Evolutionary conservation across 2,113 vertebrate species (phyloP).

Genomic region (Epinephelus lanceolatus): DNA sequence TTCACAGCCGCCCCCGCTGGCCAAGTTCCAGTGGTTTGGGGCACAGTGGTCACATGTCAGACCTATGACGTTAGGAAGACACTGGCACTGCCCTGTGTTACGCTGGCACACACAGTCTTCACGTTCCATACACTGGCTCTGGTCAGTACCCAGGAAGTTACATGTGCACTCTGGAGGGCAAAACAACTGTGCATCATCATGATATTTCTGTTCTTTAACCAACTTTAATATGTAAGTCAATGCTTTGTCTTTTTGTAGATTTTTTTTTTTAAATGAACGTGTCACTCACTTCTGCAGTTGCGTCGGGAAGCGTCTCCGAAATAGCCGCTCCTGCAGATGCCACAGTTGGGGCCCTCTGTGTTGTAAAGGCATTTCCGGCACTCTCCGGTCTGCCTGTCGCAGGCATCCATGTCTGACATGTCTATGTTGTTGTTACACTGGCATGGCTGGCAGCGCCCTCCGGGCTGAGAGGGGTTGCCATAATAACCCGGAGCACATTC

Average conservation of each 20-base stretch:
- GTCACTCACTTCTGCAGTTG: slow-evolving; percentile 93
- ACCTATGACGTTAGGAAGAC: slow-evolving; percentile 90
- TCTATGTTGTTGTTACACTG: slow-evolving; percentile 96
- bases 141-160: slow-evolving; percentile 90
- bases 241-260: not conserved
- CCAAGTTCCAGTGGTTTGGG: slow-evolving; percentile 95
- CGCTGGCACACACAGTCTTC: slow-evolving; percentile 91
- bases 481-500: slow-evolving; percentile 95
- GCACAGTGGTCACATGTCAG: slow-evolving; percentile 93
- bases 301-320: slow-evolving; percentile 90
- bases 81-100: slow-evolving; percentile 91
- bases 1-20: slow-evolving; percentile 89
- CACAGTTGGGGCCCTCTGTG: slow-evolving; percentile 90
- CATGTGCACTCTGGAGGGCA: slow-evolving; percentile 90
- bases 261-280: not conserved
- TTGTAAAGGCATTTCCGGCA: slow-evolving; percentile 94
- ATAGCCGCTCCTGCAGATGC: slow-evolving; percentile 89
- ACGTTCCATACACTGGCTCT: slow-evolving; percentile 86
- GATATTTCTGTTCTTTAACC: not conserved
- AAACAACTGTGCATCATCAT: not conserved
- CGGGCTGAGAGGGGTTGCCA: slow-evolving; percentile 90
- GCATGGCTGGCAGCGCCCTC: slow-evolving; percentile 91
- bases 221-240: not conserved
- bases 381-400: slow-evolving; percentile 88
- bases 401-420: slow-evolving; percentile 86